phyloP scores from a whole-genome alignment of 1,140 invertebrate species.

The Brachionus plicatilis region DNA sequence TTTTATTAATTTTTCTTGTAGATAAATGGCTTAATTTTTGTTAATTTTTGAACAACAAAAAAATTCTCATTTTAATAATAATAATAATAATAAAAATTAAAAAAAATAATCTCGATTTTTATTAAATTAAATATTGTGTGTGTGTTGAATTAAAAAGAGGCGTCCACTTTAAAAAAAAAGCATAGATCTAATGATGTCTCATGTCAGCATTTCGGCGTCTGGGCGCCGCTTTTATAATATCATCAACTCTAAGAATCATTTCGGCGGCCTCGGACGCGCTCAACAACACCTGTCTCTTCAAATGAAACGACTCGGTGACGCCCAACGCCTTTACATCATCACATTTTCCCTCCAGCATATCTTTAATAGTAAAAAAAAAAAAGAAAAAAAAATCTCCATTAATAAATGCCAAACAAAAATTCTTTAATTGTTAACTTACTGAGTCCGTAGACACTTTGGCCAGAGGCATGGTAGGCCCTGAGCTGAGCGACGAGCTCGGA shows the following conservation, averaged over 20 bases:
- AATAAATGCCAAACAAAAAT: background rate
- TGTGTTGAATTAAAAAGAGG: background rate
- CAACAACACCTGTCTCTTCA: constrained; percentile 87
- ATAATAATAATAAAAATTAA: background rate
- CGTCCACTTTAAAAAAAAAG: background rate
- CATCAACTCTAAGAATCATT: constrained; percentile 95
- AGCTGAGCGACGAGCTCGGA: constrained; percentile 84
- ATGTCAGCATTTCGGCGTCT: constrained; percentile 76
- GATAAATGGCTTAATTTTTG: background rate
- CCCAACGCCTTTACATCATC: constrained; percentile 81
- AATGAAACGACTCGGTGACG: constrained; percentile 90
- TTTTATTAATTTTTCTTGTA: background rate
- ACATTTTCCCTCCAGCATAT: constrained; percentile 78
- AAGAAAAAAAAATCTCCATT: constrained; percentile 41
- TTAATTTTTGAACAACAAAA: background rate
- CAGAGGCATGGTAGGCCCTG: constrained; percentile 77
- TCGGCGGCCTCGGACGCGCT: constrained; percentile 95
- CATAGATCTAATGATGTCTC: constrained; percentile 50
- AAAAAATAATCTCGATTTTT: background rate
- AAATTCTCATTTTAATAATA: background rate
- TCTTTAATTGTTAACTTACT: constrained; percentile 59
- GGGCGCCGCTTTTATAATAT: constrained; percentile 90
- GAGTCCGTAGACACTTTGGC: constrained; percentile 72
- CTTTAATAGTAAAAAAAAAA: no score
- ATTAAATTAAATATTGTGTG: background rate